phyloP scores from a whole-genome alignment of 2,888 invertebrate species.

The Cyrtodaria siliqua region DNA sequence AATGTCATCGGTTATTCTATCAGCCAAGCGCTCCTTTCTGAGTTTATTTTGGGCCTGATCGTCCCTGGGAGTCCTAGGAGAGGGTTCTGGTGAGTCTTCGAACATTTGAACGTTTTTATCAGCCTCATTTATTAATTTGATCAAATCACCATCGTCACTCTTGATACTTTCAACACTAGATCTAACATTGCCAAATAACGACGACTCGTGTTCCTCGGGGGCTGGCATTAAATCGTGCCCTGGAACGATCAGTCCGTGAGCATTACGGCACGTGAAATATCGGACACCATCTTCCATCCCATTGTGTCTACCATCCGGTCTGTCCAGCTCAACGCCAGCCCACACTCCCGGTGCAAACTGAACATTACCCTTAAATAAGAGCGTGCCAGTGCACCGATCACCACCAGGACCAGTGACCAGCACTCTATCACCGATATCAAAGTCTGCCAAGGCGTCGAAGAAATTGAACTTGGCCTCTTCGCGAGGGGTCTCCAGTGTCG shows the following conservation, averaged over 20 bases:
- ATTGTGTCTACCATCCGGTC: slow-evolving; percentile 75
- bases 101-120: slow-evolving; percentile 65
- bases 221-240: slow-evolving; percentile 70
- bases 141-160: slow-evolving; percentile 59
- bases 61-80: slow-evolving; percentile 34
- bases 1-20: slow-evolving; percentile 78
- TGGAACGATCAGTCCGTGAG: slow-evolving; percentile 78
- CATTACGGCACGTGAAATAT: slow-evolving; percentile 75
- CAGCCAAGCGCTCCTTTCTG: slow-evolving; percentile 67
- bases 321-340: slow-evolving; percentile 81
- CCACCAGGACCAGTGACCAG: slow-evolving; percentile 71
- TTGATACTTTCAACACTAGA: slow-evolving; percentile 48
- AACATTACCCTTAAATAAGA: slow-evolving; percentile 79
- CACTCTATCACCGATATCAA: slow-evolving; percentile 76
- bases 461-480: slow-evolving; percentile 34
- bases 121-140: slow-evolving; percentile 60
- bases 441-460: slow-evolving; percentile 73
- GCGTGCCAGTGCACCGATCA: slow-evolving; percentile 62
- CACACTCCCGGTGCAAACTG: slow-evolving; percentile 80
- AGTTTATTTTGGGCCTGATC: slow-evolving; percentile 17
- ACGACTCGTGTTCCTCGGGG: slow-evolving; percentile 29
- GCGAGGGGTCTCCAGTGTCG: slow-evolving; percentile 58
- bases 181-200: slow-evolving; percentile 38
- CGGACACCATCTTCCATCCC: slow-evolving; percentile 72
- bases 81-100: slow-evolving; percentile 42